Conservation (phyloP, 2,888 invertebrate species). For the Pachydiplax longipennis region DNA sequence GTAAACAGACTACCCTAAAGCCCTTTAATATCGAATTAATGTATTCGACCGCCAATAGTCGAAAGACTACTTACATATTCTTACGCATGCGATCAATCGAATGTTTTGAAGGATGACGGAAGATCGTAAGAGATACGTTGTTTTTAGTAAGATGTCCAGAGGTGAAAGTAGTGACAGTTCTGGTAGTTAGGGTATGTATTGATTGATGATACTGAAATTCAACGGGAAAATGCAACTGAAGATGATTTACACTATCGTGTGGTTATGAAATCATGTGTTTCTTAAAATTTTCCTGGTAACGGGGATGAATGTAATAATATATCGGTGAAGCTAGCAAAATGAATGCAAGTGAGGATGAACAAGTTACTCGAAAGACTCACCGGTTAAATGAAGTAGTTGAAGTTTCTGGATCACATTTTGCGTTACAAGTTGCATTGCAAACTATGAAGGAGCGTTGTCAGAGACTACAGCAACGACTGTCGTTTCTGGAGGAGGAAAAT, state of each 20-base stretch:
- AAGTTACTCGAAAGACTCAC: neutral
- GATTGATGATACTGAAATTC: neutral
- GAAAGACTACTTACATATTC: neutral
- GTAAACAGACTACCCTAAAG: neutral
- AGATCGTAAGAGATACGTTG: neutral
- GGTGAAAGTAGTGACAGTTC: neutral
- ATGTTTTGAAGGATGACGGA: neutral
- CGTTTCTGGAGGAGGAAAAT: slow-evolving; percentile 78
- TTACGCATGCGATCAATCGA: neutral
- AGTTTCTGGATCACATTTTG: slow-evolving; percentile 51
- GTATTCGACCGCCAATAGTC: neutral
- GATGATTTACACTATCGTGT: too few relatives aligned
- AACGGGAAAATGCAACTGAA: neutral
- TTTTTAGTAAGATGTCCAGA: neutral
- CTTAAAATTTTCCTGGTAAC: neutral
- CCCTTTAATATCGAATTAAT: too few relatives aligned
- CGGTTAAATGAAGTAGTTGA: neutral
- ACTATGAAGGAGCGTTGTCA: slow-evolving; percentile 84
- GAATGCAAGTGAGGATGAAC: neutral
- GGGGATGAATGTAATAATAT: neutral
- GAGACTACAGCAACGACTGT: slow-evolving; percentile 74
- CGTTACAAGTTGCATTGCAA: slow-evolving; percentile 69
- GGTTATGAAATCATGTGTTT: too few relatives aligned
- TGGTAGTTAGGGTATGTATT: neutral
- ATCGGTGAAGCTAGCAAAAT: neutral